Base-by-base conservation (phyloP, 2,797 vertebrate genomes). In the Spinibarbus caldwelli region DNA sequence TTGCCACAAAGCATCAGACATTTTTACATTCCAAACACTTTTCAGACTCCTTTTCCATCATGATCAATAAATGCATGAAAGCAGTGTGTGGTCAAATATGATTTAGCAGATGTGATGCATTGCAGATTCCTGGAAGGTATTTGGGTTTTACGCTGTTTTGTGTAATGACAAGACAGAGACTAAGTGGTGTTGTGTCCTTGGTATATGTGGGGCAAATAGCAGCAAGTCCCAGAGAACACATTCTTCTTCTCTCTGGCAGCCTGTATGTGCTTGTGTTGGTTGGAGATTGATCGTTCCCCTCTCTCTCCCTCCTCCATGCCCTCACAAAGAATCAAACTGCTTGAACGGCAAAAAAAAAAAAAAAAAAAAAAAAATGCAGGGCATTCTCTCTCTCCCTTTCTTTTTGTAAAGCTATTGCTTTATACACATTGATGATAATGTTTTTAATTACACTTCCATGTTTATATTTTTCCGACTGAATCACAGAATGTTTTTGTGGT, bases 401-500 rank as follows among this genome's bases (percentile, higher is more conserved):
- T 41, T 34, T 62, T 49, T 36, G 21, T 49, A 12, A 38, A 3
- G 43, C 17, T 23, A 23, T 7, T 14, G 52, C 1, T 62, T 41
- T 29, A 6, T 80, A 81, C 11, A 19, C 81, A 49, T 66, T 57
- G 31, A 62, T 84, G 59, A 71, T 79, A 54, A 45, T 41, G 34
- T 12, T 76, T 64, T 34, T 62, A n/a, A 84, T 68, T 38, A 68
- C 45, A 34, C 59, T 23, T 64, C 5, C 12, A 29, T 85, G 83
- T 73, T 85, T 66, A 78, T 47, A 76, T 66, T 83, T 36, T 80
- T 79, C 76, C 1, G 31, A 86, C 73, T 68, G 76, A 45, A 78
- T 80, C 57, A 38, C 72, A 84, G 26, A 85, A 78, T 66, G 49
- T n/a, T 73, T 38, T 85, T 77, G 67, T 73, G 49, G 72, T 84